Evolutionary conservation across 2,113 vertebrate genomes (phyloP), one percentile per base, ranked within the genome.

Genomic region (Bungarus multicinctus): DNA sequence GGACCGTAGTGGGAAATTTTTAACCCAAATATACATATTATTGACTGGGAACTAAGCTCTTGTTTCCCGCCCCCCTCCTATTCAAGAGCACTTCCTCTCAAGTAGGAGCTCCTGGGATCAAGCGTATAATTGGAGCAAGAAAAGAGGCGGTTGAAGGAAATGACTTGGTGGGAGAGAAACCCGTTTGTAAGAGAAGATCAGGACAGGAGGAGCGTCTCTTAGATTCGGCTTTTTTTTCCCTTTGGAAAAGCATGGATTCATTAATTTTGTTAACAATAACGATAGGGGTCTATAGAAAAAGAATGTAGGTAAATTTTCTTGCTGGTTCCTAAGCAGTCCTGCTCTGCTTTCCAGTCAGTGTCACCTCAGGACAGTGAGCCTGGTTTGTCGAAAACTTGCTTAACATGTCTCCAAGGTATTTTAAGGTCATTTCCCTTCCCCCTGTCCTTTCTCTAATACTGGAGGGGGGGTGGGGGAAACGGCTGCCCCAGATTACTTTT

Each of bases 321-420:
- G 34, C 74, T 64, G 30, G 45, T 52, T 74, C 47, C 88, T 85
- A 47, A n/a, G 50, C 34, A 34, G 64, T 30, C 30, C 11, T n/a
- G 53, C 22, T 69, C 50, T 9, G 57, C 30, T 69, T n/a, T 88
- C 43, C 86, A 85, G 86, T 18, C 74, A 43, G 93, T 96, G 96
- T 96, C 95, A 94, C 58, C 60, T 94, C 91, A 92, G 96, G 96
- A 94, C 95, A 94, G 91, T 53, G 81, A 16, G 93, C 52, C 16
- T 74, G 10, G 91, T 89, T 5, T 55, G 34, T 64, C 89, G 54
- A 45, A 54, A 91, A 47, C 89, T 87, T 60, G 39, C 88, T 90
- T 88, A 10, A 64, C 89, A 22, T 12, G 89, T 55, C 87, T 64
- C 91, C 25, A 0, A 55, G 94, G 95, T 94, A 85, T 23, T 85